phyloP scores from a whole-genome alignment of 2,113 vertebrate genomes.

The Ptyas mucosa region DNA sequence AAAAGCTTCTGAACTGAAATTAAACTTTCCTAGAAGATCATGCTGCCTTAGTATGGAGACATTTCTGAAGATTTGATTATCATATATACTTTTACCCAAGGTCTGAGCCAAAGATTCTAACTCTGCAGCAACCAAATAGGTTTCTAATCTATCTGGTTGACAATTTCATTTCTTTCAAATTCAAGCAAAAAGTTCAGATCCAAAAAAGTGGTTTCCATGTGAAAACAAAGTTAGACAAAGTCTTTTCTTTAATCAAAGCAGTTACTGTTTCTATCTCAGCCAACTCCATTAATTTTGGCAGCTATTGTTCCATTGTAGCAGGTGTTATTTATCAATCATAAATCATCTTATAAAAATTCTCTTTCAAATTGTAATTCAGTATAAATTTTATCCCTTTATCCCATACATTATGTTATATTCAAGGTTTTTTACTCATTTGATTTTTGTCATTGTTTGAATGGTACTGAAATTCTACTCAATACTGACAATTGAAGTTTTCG shows the following conservation, averaged over 20 bases:
- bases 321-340: too few species aligned
- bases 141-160: neutral
- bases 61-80: neutral
- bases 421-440: too few species aligned
- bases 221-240: neutral
- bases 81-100: neutral
- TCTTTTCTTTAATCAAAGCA: neutral
- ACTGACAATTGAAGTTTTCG: too few species aligned
- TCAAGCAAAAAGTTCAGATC: neutral
- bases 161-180: neutral
- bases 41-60: neutral
- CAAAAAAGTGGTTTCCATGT: neutral
- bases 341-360: too few species aligned
- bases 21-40: neutral
- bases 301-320: too few species aligned
- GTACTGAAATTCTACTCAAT: too few species aligned
- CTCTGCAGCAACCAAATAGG: neutral
- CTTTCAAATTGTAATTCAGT: too few species aligned
- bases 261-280: neutral
- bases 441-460: too few species aligned
- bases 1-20: neutral
- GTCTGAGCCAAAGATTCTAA: neutral
- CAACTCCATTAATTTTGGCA: neutral
- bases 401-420: too few species aligned
- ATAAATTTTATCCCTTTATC: too few species aligned